Evolutionary conservation across 2,888 invertebrate genomes (phyloP).

Genomic region (Melipona beecheii): DNA sequence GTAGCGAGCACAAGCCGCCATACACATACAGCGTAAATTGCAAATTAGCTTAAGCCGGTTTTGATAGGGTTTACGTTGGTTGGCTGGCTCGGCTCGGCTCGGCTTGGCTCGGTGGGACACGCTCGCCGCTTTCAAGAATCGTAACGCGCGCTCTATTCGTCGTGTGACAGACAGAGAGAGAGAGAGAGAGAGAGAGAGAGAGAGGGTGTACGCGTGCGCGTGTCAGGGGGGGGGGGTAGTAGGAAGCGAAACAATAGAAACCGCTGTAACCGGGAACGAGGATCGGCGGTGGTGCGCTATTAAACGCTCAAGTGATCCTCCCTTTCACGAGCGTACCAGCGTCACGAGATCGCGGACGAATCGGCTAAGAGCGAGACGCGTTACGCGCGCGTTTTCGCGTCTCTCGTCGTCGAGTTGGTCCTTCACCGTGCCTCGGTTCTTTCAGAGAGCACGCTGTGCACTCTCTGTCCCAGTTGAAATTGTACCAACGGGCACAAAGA

Average conservation of each 20-base stretch:
- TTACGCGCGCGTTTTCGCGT: neutral
- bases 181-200: neutral
- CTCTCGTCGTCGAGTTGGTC: neutral
- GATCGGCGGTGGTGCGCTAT: constrained; percentile 69
- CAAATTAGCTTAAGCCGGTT: constrained; percentile 70
- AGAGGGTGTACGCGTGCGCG: neutral
- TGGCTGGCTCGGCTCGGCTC: neutral
- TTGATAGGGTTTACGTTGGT: constrained; percentile 60
- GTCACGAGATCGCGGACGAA: neutral
- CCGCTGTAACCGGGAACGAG: constrained; percentile 65
- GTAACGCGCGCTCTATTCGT: neutral
- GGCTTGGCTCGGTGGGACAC: neutral
- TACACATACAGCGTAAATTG: constrained; percentile 68
- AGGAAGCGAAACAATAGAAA: constrained; percentile 67
- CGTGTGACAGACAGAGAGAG: neutral
- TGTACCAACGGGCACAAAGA: too few relatives aligned
- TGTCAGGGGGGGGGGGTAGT: neutral
- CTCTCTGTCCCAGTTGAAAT: too few relatives aligned
- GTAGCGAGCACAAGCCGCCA: constrained; percentile 33
- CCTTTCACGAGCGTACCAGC: neutral
- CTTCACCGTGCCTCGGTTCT: neutral
- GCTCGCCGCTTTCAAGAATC: constrained; percentile 47
- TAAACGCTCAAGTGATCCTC: constrained; percentile 71
- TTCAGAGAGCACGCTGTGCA: too few relatives aligned
- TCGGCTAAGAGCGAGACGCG: constrained; percentile 4